Evolutionary conservation across 2,888 invertebrate species (phyloP), one percentile per base, ranked within the genome.

Genomic region (Chalcosyrphus nemorum): DNA sequence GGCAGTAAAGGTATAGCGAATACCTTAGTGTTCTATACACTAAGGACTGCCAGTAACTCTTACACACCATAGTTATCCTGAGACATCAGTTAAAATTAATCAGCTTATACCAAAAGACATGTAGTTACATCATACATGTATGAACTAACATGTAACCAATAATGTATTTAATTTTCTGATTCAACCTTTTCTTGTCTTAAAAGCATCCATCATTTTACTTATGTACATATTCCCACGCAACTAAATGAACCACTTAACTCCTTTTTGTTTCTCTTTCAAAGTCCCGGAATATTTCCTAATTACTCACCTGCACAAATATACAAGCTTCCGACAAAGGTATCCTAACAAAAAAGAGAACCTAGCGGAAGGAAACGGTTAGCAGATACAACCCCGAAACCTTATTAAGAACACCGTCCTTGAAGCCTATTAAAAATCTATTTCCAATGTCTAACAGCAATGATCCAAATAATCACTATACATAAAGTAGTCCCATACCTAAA

Each of bases 381-480:
- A 32, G 13, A 6, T 35, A 9, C 6, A 11, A 21, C 24, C 21
- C 24, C 35, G 35, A 57, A 35, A 38, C 45, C 45, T 24, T 47
- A 57, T 70, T 38, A 71, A 24, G 29, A 43, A 38, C n/a, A 13
- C 15, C 24, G 11, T 63, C 21, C 7, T 32, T 38, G 13, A 52
- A 65, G 24, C 32, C 65, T 50, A 78, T 71, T 65, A 71, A 71
- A 78, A 78, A 78, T 78, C 63, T 41, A 78, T 72, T 65, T 41
- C 35, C 15, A 56, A 50, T 59, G 27, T 38, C 35, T 59, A 41
- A 77, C 15, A 32, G 17, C 63, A 47, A 57, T 56, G 56, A 63
- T 63, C 71, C 63, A 38, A 38, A 77, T 65, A 71, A 65, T 78
- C 54, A 63, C 47, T 71, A 38, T 54, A n/a, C 35, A 27, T 70